Conservation (phyloP, 2,888 invertebrate genomes). For the Habroteleia sp. region DNA sequence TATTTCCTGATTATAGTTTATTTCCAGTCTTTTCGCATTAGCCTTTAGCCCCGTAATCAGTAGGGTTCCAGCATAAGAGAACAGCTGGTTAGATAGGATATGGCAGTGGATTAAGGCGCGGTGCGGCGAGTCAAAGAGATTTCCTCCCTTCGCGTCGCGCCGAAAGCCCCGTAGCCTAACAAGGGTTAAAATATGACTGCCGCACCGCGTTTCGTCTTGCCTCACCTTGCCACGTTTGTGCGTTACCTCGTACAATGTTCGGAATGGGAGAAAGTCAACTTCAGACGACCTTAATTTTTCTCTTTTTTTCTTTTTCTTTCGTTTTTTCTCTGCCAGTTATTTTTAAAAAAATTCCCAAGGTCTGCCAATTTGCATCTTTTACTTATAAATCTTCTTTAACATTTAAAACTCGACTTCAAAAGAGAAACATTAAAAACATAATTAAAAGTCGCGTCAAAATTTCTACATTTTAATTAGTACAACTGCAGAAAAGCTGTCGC, state of each 20-base stretch:
- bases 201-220: conserved; percentile 69
- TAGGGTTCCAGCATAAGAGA: conserved; percentile 68
- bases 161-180: conserved; percentile 77
- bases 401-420: too few relatives aligned
- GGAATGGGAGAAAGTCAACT: conserved; percentile 51
- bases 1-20: conserved; percentile 68
- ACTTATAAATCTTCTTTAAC: conserved; percentile 1
- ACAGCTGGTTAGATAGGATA: conserved; percentile 78
- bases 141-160: conserved; percentile 75
- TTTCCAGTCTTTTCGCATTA: conserved; percentile 66
- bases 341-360: neutral
- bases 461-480: too few relatives aligned
- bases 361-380: conserved; percentile 30
- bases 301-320: conserved; percentile 9
- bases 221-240: conserved; percentile 60
- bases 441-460: too few relatives aligned
- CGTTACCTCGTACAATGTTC: conserved; percentile 56
- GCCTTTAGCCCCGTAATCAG: conserved; percentile 68
- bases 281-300: conserved; percentile 37
- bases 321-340: neutral
- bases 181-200: conserved; percentile 79
- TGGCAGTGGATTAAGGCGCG: conserved; percentile 76
- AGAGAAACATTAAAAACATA: too few relatives aligned
- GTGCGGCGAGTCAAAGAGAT: conserved; percentile 79
- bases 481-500: too few relatives aligned